phyloP scores from a whole-genome alignment of 2,888 invertebrate genomes.

The Pterostichus madidus region DNA sequence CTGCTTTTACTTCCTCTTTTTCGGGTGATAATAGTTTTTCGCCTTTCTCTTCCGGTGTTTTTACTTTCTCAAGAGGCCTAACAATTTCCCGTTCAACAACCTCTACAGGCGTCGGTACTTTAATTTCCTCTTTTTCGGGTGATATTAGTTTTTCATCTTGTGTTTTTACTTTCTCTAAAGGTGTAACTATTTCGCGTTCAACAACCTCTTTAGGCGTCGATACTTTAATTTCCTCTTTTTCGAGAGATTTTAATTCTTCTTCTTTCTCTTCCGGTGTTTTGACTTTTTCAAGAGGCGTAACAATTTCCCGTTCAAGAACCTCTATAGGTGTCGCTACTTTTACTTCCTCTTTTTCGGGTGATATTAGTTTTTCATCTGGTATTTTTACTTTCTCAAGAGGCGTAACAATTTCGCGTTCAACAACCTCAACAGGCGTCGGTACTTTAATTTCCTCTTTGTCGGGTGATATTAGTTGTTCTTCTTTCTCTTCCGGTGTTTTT shows the following conservation, averaged over 20 bases:
- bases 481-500: slow-evolving; percentile 40
- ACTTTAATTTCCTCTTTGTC: slow-evolving; percentile 1
- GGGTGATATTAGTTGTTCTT: not conserved
- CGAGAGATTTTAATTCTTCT: slow-evolving; percentile 19
- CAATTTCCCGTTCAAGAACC: not conserved
- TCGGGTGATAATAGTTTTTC: slow-evolving; percentile 8
- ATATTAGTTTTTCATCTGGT: not conserved
- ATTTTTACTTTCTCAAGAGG: not conserved
- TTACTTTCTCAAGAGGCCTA: slow-evolving; percentile 6
- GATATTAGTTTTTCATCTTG: not conserved
- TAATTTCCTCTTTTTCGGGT: not conserved
- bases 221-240: slow-evolving; percentile 16
- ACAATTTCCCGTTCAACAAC: not conserved
- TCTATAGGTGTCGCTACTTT: not conserved
- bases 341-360: slow-evolving; percentile 2
- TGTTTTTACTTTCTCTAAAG: not conserved
- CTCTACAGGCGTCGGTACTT: not conserved
- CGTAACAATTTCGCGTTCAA: too few species aligned
- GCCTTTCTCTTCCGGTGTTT: slow-evolving; percentile 6
- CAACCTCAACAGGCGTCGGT: too few species aligned
- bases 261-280: too few species aligned
- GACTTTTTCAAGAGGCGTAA: not conserved
- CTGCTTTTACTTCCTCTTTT: slow-evolving; percentile 56
- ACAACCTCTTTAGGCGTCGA: too few species aligned
- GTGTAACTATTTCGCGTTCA: too few species aligned